Conservation (phyloP, 2,113 vertebrate genomes). For the Takifugu bimaculatus region DNA sequence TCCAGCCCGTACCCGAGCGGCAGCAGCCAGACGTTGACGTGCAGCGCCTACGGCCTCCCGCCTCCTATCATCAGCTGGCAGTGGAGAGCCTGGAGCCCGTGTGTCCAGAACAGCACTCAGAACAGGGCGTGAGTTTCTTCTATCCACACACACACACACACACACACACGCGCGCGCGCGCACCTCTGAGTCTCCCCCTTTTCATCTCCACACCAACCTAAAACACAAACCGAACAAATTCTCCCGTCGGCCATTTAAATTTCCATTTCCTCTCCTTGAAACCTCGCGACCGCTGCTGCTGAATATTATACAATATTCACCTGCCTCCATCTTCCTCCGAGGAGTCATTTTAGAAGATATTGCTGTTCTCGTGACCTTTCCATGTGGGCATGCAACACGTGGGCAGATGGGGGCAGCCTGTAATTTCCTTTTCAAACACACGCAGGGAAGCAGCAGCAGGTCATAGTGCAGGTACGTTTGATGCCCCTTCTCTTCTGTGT, state of each 20-base stretch:
- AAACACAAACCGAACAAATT: conserved; percentile 20
- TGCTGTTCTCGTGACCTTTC: conserved; percentile 40
- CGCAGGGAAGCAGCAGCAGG: conserved; percentile 1
- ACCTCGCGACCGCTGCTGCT: not conserved
- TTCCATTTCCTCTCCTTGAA: conserved; percentile 16
- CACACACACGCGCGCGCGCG: not conserved
- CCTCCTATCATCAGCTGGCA: conserved; percentile 86
- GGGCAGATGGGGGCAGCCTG: not conserved
- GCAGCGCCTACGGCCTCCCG: conserved; percentile 86
- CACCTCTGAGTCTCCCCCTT: not conserved
- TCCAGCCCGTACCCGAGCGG: conserved; percentile 85
- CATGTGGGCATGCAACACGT: conserved; percentile 6
- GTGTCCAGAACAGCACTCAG: conserved; percentile 77
- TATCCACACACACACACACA: not conserved
- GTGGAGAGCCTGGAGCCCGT: conserved; percentile 93
- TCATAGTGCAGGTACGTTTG: too few species aligned
- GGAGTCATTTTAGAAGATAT: conserved; percentile 39
- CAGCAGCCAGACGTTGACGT: conserved; percentile 89
- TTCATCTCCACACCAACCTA: conserved; percentile 13
- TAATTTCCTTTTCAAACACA: not conserved
- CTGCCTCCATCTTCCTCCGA: conserved; percentile 16
- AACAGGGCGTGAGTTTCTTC: conserved; percentile 79
- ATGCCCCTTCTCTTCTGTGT: too few species aligned
- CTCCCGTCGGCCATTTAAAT: not conserved
- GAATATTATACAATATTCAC: conserved; percentile 25